phyloP scores from a whole-genome alignment of 2,797 vertebrate genomes.

The Rhynchotus rufescens region DNA sequence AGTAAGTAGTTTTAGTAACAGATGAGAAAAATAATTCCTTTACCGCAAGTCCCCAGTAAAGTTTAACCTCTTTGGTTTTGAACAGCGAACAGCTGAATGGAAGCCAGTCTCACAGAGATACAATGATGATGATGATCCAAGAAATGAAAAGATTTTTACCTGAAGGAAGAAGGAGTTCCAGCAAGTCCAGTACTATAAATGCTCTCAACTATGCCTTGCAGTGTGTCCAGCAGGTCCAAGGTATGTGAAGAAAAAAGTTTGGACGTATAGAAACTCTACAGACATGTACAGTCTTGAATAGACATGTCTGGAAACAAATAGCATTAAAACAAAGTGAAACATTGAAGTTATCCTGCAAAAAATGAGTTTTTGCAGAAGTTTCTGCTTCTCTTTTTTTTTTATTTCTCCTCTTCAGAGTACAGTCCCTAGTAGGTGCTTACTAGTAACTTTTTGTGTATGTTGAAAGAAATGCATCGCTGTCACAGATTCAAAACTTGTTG shows the following conservation, averaged over 20 bases:
- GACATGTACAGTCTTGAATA: background rate
- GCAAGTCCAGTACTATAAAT: constrained; percentile 74
- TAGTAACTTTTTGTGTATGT: background rate
- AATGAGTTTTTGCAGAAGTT: background rate
- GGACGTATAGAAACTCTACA: rapidly evolving
- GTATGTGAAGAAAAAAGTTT: constrained; percentile 64
- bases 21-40: background rate
- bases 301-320: background rate
- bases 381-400: background rate
- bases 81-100: constrained; percentile 64
- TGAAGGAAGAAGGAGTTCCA: constrained; percentile 49
- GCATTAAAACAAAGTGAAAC: background rate
- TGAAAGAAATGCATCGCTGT: background rate
- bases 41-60: background rate
- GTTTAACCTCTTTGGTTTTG: background rate
- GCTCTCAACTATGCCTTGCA: constrained; percentile 77
- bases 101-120: constrained; percentile 66
- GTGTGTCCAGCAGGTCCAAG: constrained; percentile 91
- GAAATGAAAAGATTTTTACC: constrained; percentile 80
- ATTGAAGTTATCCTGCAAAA: background rate
- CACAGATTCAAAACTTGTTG: background rate
- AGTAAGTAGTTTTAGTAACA: background rate
- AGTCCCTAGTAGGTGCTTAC: background rate
- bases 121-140: constrained; percentile 68
- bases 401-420: background rate